phyloP scores from a whole-genome alignment of 2,113 vertebrate genomes.

The Lasiurus borealis region DNA sequence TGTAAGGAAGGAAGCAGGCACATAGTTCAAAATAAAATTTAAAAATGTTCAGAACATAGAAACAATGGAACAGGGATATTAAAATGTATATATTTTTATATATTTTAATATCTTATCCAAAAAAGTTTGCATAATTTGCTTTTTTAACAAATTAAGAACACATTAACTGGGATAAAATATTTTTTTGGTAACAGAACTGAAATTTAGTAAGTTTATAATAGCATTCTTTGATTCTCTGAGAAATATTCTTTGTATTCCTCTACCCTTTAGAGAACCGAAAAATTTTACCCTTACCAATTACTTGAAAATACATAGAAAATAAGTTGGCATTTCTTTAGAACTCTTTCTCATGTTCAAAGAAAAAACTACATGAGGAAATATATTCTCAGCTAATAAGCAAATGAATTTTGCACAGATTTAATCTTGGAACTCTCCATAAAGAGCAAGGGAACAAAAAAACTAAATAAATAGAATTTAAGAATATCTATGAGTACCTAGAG shows the following conservation, averaged over 20 bases:
- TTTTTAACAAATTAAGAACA: constrained; percentile 7
- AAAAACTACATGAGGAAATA: neutral
- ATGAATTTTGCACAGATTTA: constrained; percentile 30
- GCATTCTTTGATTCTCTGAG: neutral
- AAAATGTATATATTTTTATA: neutral
- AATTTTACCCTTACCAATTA: neutral
- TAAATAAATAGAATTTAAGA: neutral
- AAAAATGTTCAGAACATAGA: neutral
- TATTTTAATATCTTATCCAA: constrained; percentile 3
- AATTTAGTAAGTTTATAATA: neutral
- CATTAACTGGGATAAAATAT: neutral
- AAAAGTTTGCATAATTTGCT: neutral
- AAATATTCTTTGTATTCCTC: neutral
- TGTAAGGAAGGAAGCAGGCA: too few relatives aligned
- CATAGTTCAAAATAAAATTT: neutral
- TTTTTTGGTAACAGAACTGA: neutral
- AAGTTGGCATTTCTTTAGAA: neutral
- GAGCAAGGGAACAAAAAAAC: neutral
- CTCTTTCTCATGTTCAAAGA: neutral
- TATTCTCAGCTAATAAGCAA: neutral
- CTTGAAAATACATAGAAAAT: constrained; percentile 44
- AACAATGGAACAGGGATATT: neutral
- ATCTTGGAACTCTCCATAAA: neutral
- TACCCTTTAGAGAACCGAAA: neutral
- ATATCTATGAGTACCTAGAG: neutral